A percentile compares a stretch with the other conserved stretches of the same genome.
Evolutionary conservation across 1,140 invertebrate genomes (phyloP).

Genomic region (Brevipalpus yothersi): DNA sequence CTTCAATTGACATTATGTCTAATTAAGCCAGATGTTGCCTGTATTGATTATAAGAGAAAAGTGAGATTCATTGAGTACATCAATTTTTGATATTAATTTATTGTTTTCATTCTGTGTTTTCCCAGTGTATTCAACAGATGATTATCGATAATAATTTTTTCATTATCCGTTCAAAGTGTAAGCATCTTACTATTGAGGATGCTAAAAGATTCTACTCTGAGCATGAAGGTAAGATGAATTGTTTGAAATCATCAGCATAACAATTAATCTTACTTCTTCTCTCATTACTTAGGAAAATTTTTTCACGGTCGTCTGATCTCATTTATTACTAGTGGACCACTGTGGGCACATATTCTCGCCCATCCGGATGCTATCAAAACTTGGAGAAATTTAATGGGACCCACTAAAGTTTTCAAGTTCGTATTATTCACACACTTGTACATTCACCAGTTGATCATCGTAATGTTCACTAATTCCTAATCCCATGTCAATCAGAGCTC

Average conservation of each 20-base stretch:
- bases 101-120: neutral
- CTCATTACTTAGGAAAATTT: conserved; percentile 32
- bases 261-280: neutral
- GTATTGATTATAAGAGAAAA: conserved; percentile 5
- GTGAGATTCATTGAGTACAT: neutral
- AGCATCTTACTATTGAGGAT: conserved; percentile 30
- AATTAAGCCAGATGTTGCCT: conserved; percentile 14
- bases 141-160: conserved; percentile 45
- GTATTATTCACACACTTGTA: too few species aligned
- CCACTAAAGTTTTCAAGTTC: conserved; percentile 42
- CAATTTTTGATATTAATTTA: neutral
- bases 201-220: conserved; percentile 56
- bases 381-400: conserved; percentile 62
- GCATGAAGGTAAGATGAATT: conserved; percentile 29
- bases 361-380: conserved; percentile 41
- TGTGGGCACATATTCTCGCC: conserved; percentile 47
- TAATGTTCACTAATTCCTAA: too few species aligned
- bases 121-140: conserved; percentile 33
- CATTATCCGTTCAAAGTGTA: conserved; percentile 39
- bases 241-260: neutral
- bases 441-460: neutral
- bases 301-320: conserved; percentile 61
- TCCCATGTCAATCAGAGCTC: conserved; percentile 36
- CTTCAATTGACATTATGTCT: conserved; percentile 13
- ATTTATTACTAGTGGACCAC: conserved; percentile 64